phyloP scores from a whole-genome alignment of 2,888 invertebrate species.

The Volucella inflata region DNA sequence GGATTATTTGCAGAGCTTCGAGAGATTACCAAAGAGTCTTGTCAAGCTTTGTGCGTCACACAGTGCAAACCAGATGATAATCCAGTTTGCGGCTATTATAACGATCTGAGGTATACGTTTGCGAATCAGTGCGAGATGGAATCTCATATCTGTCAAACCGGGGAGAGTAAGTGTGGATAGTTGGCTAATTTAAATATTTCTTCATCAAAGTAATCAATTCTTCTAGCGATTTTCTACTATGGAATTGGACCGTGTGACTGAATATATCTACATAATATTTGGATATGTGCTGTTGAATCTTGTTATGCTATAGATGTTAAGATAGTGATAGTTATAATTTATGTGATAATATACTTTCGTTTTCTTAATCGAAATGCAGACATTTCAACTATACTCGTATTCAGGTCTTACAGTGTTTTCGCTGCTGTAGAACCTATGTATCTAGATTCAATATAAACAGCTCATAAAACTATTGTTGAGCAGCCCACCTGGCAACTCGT shows the following conservation, averaged over 20 bases:
- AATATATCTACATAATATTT: not conserved
- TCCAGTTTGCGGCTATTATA: constrained; percentile 58
- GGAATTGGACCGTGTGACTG: constrained; percentile 50
- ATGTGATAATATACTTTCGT: too few relatives aligned
- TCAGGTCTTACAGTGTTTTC: too few relatives aligned
- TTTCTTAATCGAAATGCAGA: too few relatives aligned
- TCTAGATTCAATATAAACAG: too few relatives aligned
- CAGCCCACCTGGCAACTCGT: too few relatives aligned
- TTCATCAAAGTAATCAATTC: not conserved
- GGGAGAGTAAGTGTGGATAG: constrained; percentile 48
- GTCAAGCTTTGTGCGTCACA: constrained; percentile 46
- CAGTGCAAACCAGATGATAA: constrained; percentile 35
- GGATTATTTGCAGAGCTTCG: constrained; percentile 20
- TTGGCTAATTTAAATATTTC: not conserved
- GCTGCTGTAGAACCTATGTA: too few relatives aligned
- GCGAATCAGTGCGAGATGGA: constrained; percentile 60
- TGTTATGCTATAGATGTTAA: too few relatives aligned
- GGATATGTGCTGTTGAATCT: too few relatives aligned
- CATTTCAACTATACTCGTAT: too few relatives aligned
- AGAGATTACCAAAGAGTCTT: constrained; percentile 19
- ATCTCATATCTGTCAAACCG: constrained; percentile 45
- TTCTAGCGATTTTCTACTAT: constrained; percentile 33
- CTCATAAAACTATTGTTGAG: too few relatives aligned
- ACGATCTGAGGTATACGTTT: constrained; percentile 45
- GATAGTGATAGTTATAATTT: too few relatives aligned